Percentiles rank a stretch among this genome's conserved stretches.
These are phyloP conservation scores for Lutjanus erythropterus DNA, from an alignment of 2,113 vertebrate genomes.

Conservation along the genomic window DNA sequence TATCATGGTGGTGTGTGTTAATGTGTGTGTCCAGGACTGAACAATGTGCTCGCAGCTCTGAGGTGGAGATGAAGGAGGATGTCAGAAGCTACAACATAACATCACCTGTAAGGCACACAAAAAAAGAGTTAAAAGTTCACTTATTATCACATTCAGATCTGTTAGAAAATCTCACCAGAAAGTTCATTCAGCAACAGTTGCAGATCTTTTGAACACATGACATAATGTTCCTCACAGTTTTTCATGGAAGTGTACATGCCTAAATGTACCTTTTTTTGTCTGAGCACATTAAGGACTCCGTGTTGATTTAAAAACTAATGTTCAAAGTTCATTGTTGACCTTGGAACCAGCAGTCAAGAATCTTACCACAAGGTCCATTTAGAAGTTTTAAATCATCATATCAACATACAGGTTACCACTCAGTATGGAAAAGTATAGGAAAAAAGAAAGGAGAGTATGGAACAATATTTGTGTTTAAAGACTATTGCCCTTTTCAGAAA, in stretches of 20 bases:
- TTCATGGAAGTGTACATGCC: too few species aligned
- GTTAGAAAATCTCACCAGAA: neutral
- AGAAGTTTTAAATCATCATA: neutral
- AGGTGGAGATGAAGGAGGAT: slow-evolving; percentile 56
- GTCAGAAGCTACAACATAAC: slow-evolving; percentile 50
- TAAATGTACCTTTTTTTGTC: too few species aligned
- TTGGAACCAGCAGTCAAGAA: too few species aligned
- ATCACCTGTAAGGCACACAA: slow-evolving; percentile 66
- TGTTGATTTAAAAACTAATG: neutral
- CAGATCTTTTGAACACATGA: neutral
- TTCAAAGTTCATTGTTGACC: too few species aligned
- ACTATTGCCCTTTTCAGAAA: too few species aligned
- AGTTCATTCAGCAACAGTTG: too few species aligned
- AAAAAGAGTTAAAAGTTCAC: neutral
- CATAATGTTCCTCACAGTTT: neutral
- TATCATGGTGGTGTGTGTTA: slow-evolving; percentile 26
- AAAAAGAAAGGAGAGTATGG: too few species aligned
- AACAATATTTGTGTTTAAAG: too few species aligned
- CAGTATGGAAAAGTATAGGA: neutral
- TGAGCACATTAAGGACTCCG: too few species aligned
- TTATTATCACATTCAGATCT: neutral
- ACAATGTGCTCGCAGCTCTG: slow-evolving; percentile 44
- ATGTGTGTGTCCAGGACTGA: slow-evolving; percentile 56
- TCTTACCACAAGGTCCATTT: neutral
- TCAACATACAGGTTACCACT: neutral